Percentiles rank a stretch among this genome's conserved stretches.
phyloP scores from a whole-genome alignment of 35 echinoderm and acorn worm genomes.

The Lytechinus pictus region DNA sequence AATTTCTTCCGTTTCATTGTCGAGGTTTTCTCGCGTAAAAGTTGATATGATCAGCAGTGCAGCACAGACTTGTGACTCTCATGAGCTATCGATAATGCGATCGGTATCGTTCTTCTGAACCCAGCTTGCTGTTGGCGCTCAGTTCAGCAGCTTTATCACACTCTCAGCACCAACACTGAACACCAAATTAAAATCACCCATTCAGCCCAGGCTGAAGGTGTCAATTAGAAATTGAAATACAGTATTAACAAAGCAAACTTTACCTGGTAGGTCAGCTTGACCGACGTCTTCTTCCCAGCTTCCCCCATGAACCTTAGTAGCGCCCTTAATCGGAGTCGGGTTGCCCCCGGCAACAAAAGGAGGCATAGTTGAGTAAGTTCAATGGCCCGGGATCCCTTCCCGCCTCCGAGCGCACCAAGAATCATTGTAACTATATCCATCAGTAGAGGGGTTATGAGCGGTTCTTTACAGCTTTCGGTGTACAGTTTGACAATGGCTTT shows the following conservation, averaged over 20 bases:
- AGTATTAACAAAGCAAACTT: background rate
- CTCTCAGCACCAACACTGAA: no score
- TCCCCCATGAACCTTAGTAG: conserved; percentile 81
- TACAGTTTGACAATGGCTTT: conserved; percentile 72
- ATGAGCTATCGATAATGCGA: no score
- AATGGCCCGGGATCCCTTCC: conserved; percentile 75
- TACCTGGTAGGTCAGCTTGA: conserved; percentile 85
- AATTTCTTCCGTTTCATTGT: no score
- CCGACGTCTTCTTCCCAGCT: conserved; percentile 61
- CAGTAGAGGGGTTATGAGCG: conserved; percentile 67
- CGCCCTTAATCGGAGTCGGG: conserved; percentile 59
- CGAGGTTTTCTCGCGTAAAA: no score
- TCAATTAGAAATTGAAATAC: no score
- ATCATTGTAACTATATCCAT: conserved; percentile 67
- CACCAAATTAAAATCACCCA: no score
- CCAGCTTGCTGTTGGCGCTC: no score
- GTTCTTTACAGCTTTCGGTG: conserved; percentile 9
- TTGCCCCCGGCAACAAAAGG: conserved; percentile 56
- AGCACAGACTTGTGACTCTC: no score
- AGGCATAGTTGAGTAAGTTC: conserved; percentile 80
- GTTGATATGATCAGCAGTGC: no score
- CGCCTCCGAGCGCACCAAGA: conserved; percentile 66
- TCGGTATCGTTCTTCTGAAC: no score
- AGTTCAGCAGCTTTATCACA: no score
- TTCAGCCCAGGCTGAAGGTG: no score